Evolutionary conservation across 2,113 vertebrate species (phyloP), one percentile per base, ranked within the genome.

Genomic region (Ceuthmochares aereus): DNA sequence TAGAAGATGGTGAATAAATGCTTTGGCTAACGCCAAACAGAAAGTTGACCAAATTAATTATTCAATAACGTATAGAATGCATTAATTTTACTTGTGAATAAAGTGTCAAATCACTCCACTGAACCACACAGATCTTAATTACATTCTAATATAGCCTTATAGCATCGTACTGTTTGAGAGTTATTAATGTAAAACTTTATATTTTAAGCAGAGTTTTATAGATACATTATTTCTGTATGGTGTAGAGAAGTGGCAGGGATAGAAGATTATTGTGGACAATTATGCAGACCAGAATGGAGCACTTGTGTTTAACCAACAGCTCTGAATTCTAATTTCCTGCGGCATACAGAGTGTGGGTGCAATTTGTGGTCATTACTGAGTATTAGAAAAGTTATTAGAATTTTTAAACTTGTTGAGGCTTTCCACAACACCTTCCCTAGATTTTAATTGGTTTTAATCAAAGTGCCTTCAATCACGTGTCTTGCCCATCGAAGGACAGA

Each of bases 301-400:
- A 52, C 84, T 95, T 62, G 91, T 87, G 90, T 97, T 98, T 97
- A 97, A 96, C 96, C 97, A 98, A 98, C 96, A 98, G 96, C 96
- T 97, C 97, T 95, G 97, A 97, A 96, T 97, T 97, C 96, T 97
- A 94, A 98, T 98, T 97, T 98, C 97, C 97, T 96, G 91, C 96
- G 94, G 59, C 96, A 96, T 95, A 95, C 88, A 74, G 95, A 97
- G 80, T 95, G 95, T 97, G 97, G 97, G 97, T 96, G 96, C 97
- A 96, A 97, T 98, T 97, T 98, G 94, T 98, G 97, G 97, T 98
- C 97, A 97, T 98, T 98, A 98, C 90, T 42, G 94, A 96, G 89
- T 96, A 95, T 97, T 98, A 98, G 91, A 94, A 97, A 98, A 98
- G 98, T 98, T 98, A 98, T 98, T 98, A 98, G 97, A 98, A 98